Conservation (phyloP, 2,113 vertebrate genomes). For the Microtus montanus region DNA sequence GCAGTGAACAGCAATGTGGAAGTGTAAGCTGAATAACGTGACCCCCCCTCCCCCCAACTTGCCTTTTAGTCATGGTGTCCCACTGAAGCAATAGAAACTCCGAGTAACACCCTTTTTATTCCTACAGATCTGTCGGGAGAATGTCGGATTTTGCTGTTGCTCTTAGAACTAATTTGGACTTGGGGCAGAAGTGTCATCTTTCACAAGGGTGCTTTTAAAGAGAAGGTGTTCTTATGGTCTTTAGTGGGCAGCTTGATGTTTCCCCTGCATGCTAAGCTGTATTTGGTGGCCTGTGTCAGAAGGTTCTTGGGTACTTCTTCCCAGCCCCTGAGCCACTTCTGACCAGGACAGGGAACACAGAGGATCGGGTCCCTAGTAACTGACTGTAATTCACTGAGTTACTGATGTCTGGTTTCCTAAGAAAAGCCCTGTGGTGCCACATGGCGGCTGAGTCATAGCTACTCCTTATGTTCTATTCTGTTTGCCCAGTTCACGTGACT, state of each 20-base stretch:
- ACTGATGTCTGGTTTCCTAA: conserved; percentile 15
- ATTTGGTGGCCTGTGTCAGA: not conserved
- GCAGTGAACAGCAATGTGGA: not conserved
- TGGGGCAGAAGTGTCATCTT: not conserved
- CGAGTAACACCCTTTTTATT: not conserved
- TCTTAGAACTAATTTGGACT: not conserved
- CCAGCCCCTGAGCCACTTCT: not conserved
- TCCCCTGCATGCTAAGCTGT: not conserved
- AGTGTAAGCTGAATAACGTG: not conserved
- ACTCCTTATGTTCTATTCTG: not conserved
- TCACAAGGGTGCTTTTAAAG: not conserved
- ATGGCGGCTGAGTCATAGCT: not conserved
- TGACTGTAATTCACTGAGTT: not conserved
- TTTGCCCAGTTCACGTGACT: conserved; percentile 9
- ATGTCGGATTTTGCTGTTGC: not conserved
- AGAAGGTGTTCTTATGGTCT: not conserved
- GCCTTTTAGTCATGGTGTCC: not conserved
- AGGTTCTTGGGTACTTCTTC: not conserved
- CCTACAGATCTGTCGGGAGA: not conserved
- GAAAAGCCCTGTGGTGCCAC: not conserved
- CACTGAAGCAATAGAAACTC: not conserved
- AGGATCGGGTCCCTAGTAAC: not conserved
- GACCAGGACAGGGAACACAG: not conserved
- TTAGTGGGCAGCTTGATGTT: not conserved
- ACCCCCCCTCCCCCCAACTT: not conserved